Percentiles rank a stretch among this genome's conserved stretches.
phyloP scores from a whole-genome alignment of 1,140 invertebrate genomes.

The Drosophila elegans region DNA sequence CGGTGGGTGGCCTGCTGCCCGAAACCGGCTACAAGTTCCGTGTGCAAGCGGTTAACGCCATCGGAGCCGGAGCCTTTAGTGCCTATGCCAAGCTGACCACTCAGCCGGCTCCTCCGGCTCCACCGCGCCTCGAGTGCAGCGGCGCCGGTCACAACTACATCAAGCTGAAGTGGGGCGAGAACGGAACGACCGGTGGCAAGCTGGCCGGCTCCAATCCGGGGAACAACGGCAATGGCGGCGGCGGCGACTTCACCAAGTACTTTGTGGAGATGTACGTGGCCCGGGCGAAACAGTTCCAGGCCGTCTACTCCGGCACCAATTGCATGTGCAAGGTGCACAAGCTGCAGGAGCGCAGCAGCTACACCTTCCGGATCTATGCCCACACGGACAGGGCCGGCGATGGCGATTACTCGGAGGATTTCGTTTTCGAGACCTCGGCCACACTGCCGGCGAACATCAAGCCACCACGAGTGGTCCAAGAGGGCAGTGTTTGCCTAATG shows the following conservation, averaged over 20 bases:
- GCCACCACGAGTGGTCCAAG: conserved; percentile 87
- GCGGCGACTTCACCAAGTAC: conserved; percentile 90
- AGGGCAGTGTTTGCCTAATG: conserved; percentile 60
- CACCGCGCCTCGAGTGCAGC: conserved; percentile 90
- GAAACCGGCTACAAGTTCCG: conserved; percentile 89
- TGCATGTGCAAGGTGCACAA: conserved; percentile 92
- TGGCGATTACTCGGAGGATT: conserved; percentile 90
- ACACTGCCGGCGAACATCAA: conserved; percentile 92
- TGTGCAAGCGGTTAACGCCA: conserved; percentile 92
- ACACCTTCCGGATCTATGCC: conserved; percentile 93
- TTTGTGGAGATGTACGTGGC: conserved; percentile 91
- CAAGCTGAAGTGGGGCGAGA: conserved; percentile 93
- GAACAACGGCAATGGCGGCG: conserved; percentile 41
- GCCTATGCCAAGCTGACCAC: conserved; percentile 89
- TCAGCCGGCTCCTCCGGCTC: conserved; percentile 90
- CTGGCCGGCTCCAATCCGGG: conserved; percentile 80
- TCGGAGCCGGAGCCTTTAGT: conserved; percentile 93
- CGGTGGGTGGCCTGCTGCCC: conserved; percentile 86
- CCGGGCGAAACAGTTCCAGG: conserved; percentile 88
- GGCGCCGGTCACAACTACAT: conserved; percentile 91
- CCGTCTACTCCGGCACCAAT: conserved; percentile 91
- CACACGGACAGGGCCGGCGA: conserved; percentile 92
- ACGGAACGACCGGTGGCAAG: conserved; percentile 14
- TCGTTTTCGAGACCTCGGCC: conserved; percentile 89
- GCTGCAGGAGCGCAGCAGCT: conserved; percentile 91